phyloP scores from a whole-genome alignment of 2,113 vertebrate genomes.

The Prochilodus magdalenae region DNA sequence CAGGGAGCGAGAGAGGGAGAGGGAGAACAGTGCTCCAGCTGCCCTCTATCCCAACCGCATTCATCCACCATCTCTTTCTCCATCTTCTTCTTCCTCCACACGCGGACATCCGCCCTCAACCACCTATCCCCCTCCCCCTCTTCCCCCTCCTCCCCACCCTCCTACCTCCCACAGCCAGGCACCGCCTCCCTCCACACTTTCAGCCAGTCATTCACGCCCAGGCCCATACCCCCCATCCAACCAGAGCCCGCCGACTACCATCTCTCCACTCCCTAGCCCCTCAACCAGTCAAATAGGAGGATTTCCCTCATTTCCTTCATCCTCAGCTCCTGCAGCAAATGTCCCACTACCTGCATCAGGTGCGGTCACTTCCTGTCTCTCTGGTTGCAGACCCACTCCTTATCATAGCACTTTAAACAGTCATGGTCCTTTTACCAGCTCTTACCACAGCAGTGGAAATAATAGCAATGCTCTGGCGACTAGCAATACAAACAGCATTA shows the following conservation, averaged over 20 bases:
- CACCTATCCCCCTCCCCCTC: constrained; percentile 68
- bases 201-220: constrained; percentile 74
- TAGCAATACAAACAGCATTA: constrained; percentile 72
- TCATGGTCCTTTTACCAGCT: constrained; percentile 73
- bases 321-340: constrained; percentile 67
- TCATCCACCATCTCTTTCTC: constrained; percentile 75
- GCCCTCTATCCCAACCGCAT: constrained; percentile 74
- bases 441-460: constrained; percentile 77
- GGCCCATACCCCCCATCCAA: constrained; percentile 73
- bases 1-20: constrained; percentile 57
- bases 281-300: constrained; percentile 77
- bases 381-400: constrained; percentile 75
- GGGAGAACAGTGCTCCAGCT: constrained; percentile 62
- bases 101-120: constrained; percentile 68
- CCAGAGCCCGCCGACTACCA: constrained; percentile 76
- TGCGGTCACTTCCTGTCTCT: constrained; percentile 72
- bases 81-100: constrained; percentile 69
- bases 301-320: constrained; percentile 73
- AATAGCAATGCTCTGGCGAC: constrained; percentile 62
- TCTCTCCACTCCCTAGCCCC: constrained; percentile 79
- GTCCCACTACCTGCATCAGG: constrained; percentile 68
- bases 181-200: constrained; percentile 69
- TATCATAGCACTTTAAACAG: constrained; percentile 78
- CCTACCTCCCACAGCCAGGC: constrained; percentile 71
- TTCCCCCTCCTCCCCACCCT: constrained; percentile 60